Percentiles rank a stretch among this genome's conserved stretches.
Evolutionary conservation across 2,113 vertebrate genomes (phyloP).

Genomic region (Paratilapia polleni): DNA sequence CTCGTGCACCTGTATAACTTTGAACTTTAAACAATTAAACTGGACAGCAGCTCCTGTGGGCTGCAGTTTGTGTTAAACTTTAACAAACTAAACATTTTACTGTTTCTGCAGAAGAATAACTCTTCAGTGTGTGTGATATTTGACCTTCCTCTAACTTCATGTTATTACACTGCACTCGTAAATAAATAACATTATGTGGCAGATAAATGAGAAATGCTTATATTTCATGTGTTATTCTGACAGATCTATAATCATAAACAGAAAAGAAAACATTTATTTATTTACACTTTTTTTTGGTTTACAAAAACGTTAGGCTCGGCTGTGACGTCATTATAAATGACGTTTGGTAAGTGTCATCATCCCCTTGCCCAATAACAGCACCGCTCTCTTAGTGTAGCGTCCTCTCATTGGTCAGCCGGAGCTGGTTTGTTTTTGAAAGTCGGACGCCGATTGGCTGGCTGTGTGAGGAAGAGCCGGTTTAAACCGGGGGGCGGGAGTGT

Average conservation of each 20-base stretch:
- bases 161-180: no score
- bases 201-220: no score
- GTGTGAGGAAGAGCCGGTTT: slow-evolving; percentile 46
- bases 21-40: no score
- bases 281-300: neutral
- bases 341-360: neutral
- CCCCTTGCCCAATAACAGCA: slow-evolving; percentile 31
- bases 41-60: no score
- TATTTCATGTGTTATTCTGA: neutral
- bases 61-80: no score
- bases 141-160: no score
- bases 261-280: neutral
- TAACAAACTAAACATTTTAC: no score
- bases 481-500: slow-evolving; percentile 72
- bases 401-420: slow-evolving; percentile 37
- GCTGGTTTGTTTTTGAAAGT: slow-evolving; percentile 61
- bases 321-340: neutral
- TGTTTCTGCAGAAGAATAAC: no score
- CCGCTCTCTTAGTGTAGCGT: rapidly evolving
- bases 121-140: no score
- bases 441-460: slow-evolving; percentile 64
- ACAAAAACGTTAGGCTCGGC: neutral
- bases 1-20: no score
- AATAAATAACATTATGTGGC: no score
- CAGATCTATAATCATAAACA: neutral